Evolutionary conservation across 2,113 vertebrate species (phyloP), one percentile per base, ranked within the genome.

Genomic region (Piprites chloris): DNA sequence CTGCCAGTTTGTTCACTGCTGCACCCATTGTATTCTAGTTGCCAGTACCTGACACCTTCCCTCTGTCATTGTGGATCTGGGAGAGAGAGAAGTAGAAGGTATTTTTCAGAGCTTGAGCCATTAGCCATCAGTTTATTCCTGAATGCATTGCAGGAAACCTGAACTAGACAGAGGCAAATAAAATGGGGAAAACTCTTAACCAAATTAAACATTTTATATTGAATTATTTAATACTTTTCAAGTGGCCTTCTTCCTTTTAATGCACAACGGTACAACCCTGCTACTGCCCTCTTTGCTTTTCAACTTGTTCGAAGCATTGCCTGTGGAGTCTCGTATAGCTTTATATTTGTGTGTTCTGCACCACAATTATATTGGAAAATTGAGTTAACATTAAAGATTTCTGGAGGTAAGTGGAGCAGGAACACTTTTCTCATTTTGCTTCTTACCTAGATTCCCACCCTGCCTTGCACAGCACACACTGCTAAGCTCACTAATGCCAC

Each of bases 291-390:
- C 42, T 83, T 47, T 53, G 68, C 76, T 86, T 96, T 90, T 77
- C 69, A 78, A 1, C 12, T 55, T 46, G 24, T 69, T 94, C 59
- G 86, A 61, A 87, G 80, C 37, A 72, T 85, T 93, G 19, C 14
- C 68, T 46, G 20, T 62, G 59, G 21, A 89, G 65, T 50, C 14
- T 80, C 0, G 0, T 58, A n/a, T 30, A 61, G 49, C 49, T 86
- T 86, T 77, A 11, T 74, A 26, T 86, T 90, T 89, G n/a, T 76
- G 46, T 49, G 32, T 66, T 83, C 84, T 90, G 55, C 2, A 2
- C 37, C 80, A 7, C 80, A 94, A 80, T 96, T 95, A 74, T 22
- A 26, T 55, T 68, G 91, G 91, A 77, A 83, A 95, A 88, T 84
- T 95, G 55, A 86, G 84, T 59, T 62, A 62, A 84, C 63, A 71